A percentile compares a stretch with the other conserved stretches of the same genome.
Conservation (phyloP, 2,113 vertebrate species). For the Ceuthmochares aereus region DNA sequence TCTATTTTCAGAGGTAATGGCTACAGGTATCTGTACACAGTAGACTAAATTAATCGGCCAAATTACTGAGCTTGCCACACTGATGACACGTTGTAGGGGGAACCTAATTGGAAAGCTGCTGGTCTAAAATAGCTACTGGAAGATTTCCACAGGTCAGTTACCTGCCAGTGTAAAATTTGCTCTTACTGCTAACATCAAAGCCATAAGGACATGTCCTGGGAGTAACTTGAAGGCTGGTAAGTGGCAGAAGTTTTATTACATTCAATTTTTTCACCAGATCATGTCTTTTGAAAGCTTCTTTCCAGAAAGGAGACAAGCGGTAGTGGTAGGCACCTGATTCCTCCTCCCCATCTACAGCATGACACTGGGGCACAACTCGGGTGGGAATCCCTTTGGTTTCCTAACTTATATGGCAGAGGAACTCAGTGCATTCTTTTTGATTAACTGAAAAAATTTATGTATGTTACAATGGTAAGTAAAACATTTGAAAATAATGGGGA, state of each 20-base stretch:
- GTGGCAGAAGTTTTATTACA: not conserved
- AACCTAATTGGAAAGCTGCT: not conserved
- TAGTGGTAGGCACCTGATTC: accelerated
- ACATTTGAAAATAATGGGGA: not conserved
- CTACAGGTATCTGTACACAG: not conserved
- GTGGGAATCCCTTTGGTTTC: not conserved
- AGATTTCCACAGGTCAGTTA: not conserved
- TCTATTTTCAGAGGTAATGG: not conserved
- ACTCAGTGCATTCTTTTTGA: not conserved
- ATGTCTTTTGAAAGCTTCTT: not conserved
- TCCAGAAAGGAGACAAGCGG: accelerated
- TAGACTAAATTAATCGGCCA: not conserved
- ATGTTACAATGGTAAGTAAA: not conserved
- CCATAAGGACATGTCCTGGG: not conserved
- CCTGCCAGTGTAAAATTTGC: not conserved
- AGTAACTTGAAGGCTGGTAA: not conserved
- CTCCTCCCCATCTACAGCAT: accelerated
- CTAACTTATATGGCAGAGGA: not conserved
- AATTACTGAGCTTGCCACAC: not conserved
- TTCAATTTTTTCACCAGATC: not conserved
- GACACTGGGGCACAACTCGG: accelerated
- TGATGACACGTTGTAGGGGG: not conserved
- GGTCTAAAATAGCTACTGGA: not conserved
- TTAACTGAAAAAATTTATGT: not conserved
- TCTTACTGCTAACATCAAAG: not conserved